These are phyloP conservation scores for Amaurobius ferox DNA, from an alignment of 2,888 invertebrate genomes.

Conservation along the genomic window DNA sequence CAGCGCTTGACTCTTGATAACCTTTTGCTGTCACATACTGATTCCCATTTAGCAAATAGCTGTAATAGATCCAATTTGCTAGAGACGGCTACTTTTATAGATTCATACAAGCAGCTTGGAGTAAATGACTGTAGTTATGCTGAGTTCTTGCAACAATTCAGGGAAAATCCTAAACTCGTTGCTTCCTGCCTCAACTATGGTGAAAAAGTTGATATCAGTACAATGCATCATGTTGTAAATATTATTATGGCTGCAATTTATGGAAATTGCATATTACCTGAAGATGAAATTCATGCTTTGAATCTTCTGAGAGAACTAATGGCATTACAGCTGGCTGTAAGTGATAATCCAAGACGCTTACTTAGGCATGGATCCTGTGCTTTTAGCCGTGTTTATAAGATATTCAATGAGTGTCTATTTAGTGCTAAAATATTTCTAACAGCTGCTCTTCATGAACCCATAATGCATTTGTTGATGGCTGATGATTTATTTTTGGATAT, in stretches of 20 bases:
- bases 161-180: conserved; percentile 84
- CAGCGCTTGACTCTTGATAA: conserved; percentile 89
- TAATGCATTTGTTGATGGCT: conserved; percentile 87
- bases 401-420: conserved; percentile 91
- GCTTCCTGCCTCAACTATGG: conserved; percentile 84
- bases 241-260: conserved; percentile 84
- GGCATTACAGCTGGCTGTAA: conserved; percentile 82
- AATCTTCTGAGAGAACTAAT: conserved; percentile 84
- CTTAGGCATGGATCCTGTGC: conserved; percentile 91
- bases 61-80: conserved; percentile 84
- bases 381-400: conserved; percentile 89
- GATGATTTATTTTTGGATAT: conserved; percentile 94
- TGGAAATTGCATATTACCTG: conserved; percentile 85
- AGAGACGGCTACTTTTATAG: conserved; percentile 84
- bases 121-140: conserved; percentile 86
- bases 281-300: conserved; percentile 85
- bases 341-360: conserved; percentile 80
- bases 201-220: conserved; percentile 80
- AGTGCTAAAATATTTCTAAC: conserved; percentile 95
- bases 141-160: conserved; percentile 83
- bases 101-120: conserved; percentile 89
- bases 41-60: conserved; percentile 86
- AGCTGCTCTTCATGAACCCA: conserved; percentile 92
- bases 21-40: conserved; percentile 85
- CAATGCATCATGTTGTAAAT: conserved; percentile 79